Conservation (phyloP, 1,140 invertebrate species). For the Vanessa tameamea region DNA sequence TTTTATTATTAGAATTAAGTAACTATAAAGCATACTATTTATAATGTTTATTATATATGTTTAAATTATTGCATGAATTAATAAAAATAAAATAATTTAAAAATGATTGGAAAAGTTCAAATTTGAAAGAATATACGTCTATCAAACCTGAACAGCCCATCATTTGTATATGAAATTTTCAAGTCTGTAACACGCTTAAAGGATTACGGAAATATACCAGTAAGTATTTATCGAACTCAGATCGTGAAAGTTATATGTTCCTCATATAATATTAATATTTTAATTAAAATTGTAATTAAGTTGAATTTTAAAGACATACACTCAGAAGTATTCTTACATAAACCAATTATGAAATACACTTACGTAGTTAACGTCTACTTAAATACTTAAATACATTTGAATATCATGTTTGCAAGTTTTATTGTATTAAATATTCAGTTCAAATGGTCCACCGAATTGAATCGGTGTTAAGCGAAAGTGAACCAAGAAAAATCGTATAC, state of each 20-base stretch:
- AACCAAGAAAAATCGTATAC: too few species aligned
- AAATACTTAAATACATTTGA: neutral
- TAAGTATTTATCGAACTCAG: constrained; percentile 46
- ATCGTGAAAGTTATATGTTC: neutral
- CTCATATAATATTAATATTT: neutral
- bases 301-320: neutral
- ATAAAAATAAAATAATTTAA: neutral
- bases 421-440: neutral
- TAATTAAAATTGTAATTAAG: neutral
- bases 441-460: too few species aligned
- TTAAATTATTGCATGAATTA: constrained; percentile 6
- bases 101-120: neutral
- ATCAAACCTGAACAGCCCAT: constrained; percentile 3
- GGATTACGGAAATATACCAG: constrained; percentile 64
- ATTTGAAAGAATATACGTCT: constrained; percentile 6
- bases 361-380: neutral
- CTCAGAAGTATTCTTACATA: neutral
- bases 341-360: neutral
- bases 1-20: neutral
- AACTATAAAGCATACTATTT: neutral
- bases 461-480: too few species aligned
- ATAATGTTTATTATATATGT: neutral
- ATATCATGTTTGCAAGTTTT: neutral
- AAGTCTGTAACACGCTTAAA: constrained; percentile 72
- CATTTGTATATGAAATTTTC: constrained; percentile 48